Conservation (phyloP, 2,888 invertebrate species). For the Ennomos quercinarius region DNA sequence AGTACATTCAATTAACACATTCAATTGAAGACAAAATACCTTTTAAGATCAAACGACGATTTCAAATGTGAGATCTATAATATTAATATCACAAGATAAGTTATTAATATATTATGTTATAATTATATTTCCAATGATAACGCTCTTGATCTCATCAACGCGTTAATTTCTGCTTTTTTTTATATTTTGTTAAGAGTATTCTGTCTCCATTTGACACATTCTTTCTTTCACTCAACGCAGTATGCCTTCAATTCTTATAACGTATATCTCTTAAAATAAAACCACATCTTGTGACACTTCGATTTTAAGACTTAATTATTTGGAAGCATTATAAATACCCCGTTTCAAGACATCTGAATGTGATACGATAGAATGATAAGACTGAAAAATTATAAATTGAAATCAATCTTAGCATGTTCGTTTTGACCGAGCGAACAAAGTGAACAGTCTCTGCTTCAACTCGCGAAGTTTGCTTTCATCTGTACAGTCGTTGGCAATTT, state of each 20-base stretch:
- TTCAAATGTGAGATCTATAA: constrained; percentile 70
- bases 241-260: constrained; percentile 48
- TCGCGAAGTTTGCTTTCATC: no score
- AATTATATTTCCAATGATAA: background rate
- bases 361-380: no score
- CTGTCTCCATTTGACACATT: constrained; percentile 70
- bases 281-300: constrained; percentile 43
- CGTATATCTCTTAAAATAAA: constrained; percentile 39
- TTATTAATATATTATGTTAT: constrained; percentile 39
- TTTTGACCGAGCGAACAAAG: no score
- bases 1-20: constrained; percentile 70
- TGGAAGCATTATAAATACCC: constrained; percentile 41
- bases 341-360: constrained; percentile 7
- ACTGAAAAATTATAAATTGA: no score
- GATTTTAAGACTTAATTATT: constrained; percentile 23
- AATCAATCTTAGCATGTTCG: no score
- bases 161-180: constrained; percentile 1
- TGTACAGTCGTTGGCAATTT: no score
- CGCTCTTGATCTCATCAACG: constrained; percentile 16
- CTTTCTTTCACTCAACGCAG: constrained; percentile 56
- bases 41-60: constrained; percentile 30
- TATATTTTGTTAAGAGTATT: constrained; percentile 36
- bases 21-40: constrained; percentile 73
- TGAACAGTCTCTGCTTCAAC: no score
- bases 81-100: constrained; percentile 72